phyloP scores from a whole-genome alignment of 2,797 vertebrate genomes.

The Fratercula arctica region DNA sequence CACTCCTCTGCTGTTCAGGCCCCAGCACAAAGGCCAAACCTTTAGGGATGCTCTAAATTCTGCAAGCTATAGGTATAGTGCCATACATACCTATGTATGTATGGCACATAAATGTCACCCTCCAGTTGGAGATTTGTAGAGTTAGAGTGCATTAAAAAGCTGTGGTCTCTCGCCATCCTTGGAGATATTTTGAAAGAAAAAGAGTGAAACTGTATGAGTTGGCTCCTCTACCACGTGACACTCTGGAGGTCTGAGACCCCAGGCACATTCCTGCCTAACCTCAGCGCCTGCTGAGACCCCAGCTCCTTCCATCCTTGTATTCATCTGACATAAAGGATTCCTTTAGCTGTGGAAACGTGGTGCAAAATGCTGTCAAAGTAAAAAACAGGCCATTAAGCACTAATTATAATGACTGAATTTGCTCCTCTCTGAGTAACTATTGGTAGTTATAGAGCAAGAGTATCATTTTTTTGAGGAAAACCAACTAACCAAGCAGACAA shows the following conservation, averaged over 20 bases:
- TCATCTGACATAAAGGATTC: neutral
- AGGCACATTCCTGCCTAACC: neutral
- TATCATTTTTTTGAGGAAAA: neutral
- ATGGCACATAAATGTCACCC: neutral
- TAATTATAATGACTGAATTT: neutral
- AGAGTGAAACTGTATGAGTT: neutral
- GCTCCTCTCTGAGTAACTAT: neutral
- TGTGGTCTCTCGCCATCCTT: neutral
- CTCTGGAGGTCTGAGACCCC: neutral
- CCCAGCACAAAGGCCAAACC: neutral
- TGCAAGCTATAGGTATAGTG: conserved; percentile 33
- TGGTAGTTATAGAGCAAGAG: neutral
- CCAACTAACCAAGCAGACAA: neutral
- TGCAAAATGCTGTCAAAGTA: neutral
- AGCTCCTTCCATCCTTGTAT: neutral
- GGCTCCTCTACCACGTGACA: neutral
- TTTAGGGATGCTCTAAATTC: conserved; percentile 40
- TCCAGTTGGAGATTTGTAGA: neutral
- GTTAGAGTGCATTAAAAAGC: neutral
- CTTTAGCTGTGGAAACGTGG: neutral
- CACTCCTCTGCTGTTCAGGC: conserved; percentile 10
- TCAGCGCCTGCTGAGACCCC: neutral
- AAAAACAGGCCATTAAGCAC: neutral
- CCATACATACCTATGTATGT: neutral
- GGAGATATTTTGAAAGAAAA: neutral